phyloP scores from a whole-genome alignment of 2,113 vertebrate genomes.

The Gymnarchus niloticus region DNA sequence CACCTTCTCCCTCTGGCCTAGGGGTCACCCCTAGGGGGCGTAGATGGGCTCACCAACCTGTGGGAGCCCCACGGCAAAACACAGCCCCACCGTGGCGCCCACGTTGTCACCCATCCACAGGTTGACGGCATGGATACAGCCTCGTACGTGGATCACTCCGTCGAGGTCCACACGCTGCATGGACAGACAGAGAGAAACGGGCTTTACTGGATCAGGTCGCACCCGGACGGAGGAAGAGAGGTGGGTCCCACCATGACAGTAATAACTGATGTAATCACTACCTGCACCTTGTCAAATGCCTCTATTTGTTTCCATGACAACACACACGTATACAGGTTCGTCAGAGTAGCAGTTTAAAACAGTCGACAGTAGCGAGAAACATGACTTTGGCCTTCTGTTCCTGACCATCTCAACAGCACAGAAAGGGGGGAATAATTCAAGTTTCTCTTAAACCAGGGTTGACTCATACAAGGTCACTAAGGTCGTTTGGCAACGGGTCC shows the following conservation, averaged over 20 bases:
- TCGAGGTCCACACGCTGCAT: conserved; percentile 71
- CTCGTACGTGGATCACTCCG: conserved; percentile 71
- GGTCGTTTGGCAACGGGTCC: no score
- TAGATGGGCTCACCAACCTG: conserved; percentile 62
- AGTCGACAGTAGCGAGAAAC: no score
- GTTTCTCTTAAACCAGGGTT: no score
- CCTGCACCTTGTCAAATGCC: background rate
- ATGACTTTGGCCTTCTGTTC: no score
- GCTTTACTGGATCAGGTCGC: no score
- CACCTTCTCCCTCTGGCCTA: no score
- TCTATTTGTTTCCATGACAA: background rate
- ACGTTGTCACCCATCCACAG: conserved; percentile 86
- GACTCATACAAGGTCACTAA: no score
- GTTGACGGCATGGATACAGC: conserved; percentile 82
- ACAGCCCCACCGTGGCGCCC: conserved; percentile 67
- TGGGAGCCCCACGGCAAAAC: conserved; percentile 72
- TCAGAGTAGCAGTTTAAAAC: no score
- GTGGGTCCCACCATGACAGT: background rate
- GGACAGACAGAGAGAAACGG: background rate
- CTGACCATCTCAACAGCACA: no score
- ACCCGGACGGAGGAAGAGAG: background rate
- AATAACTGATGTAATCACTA: background rate
- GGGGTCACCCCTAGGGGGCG: no score
- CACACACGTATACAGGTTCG: no score
- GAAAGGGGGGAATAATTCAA: no score